These are phyloP conservation scores for Pantala flavescens DNA, from an alignment of 1,140 invertebrate species.

Conservation along the genomic window DNA sequence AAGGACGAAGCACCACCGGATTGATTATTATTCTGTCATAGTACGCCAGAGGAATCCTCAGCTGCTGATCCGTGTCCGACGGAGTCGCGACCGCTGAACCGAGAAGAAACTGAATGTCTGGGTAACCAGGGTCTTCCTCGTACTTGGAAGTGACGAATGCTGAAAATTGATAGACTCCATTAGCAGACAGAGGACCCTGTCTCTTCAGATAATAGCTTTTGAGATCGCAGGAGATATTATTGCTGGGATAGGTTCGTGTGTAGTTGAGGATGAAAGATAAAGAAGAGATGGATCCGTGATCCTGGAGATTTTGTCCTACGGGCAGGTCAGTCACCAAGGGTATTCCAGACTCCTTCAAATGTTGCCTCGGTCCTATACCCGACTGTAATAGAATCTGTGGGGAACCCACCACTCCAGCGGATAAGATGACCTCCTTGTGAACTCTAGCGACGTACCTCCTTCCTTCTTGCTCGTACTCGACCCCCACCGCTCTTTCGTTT, in stretches of 20 bases:
- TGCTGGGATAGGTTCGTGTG: neutral
- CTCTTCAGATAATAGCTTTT: neutral
- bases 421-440: constrained; percentile 40
- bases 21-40: neutral
- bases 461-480: constrained; percentile 35
- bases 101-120: constrained; percentile 30
- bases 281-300: constrained; percentile 34
- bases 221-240: neutral
- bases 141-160: constrained; percentile 32
- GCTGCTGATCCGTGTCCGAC: neutral
- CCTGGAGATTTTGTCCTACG: constrained; percentile 61
- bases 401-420: constrained; percentile 45
- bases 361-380: constrained; percentile 43
- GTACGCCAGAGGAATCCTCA: neutral
- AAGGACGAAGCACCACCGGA: neutral
- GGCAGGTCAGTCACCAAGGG: constrained; percentile 43
- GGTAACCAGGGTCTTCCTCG: constrained; percentile 28
- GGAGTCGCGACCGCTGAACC: neutral
- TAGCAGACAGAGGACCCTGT: constrained; percentile 40
- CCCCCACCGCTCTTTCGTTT: constrained; percentile 41
- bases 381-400: constrained; percentile 46
- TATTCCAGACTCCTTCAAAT: constrained; percentile 40
- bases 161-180: constrained; percentile 32
- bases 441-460: constrained; percentile 30
- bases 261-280: neutral